These are phyloP conservation scores for Drosophila lowei DNA, from an alignment of 1,140 invertebrate genomes.

Conservation along the genomic window DNA sequence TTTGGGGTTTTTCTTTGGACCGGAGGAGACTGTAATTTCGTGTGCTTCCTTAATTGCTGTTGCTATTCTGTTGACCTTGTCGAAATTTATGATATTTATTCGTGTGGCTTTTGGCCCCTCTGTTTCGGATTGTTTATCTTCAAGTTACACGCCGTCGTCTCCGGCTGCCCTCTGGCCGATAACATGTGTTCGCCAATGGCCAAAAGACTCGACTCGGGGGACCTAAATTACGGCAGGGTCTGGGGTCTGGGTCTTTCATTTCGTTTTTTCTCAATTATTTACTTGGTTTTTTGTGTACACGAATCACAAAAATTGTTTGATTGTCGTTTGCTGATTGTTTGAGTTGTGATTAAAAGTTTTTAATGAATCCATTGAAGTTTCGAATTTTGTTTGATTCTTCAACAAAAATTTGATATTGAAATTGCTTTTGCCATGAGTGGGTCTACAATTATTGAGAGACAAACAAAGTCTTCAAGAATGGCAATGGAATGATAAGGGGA, in stretches of 20 bases:
- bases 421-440: slow-evolving; percentile 11
- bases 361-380: slow-evolving; percentile 15
- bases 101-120: slow-evolving; percentile 18
- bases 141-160: slow-evolving; percentile 51
- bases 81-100: slow-evolving; percentile 72
- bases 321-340: slow-evolving; percentile 16
- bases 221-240: slow-evolving; percentile 34
- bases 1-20: slow-evolving; percentile 16
- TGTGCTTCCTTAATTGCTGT: slow-evolving; percentile 65
- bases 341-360: slow-evolving; percentile 32
- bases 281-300: slow-evolving; percentile 16
- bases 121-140: slow-evolving; percentile 63
- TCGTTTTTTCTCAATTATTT: slow-evolving; percentile 32
- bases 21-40: slow-evolving; percentile 15
- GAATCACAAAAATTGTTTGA: slow-evolving; percentile 9
- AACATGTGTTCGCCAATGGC: slow-evolving; percentile 55
- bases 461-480: too few species aligned
- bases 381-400: neutral
- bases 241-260: slow-evolving; percentile 7
- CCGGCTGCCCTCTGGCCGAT: slow-evolving; percentile 30
- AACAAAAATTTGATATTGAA: neutral
- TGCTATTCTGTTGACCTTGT: slow-evolving; percentile 69
- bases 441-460: neutral
- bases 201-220: slow-evolving; percentile 2
- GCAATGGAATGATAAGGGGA: too few species aligned